Evolutionary conservation across 2,113 vertebrate species (phyloP).

Genomic region (Oryctolagus cuniculus): mOryCun1.1 NC_091434.1:98994001-98994500

Average conservation of each 20-base stretch:
- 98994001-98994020: neutral
- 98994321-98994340: conserved; percentile 27
- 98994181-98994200: too few species aligned
- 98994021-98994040: neutral
- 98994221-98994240: too few species aligned
- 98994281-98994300: neutral
- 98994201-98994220: too few species aligned
- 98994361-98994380: neutral
- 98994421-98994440: neutral
- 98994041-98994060: neutral
- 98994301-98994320: neutral
- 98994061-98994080: neutral
- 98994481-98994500: neutral
- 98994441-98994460: conserved; percentile 18
- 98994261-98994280: too few species aligned
- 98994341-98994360: neutral
- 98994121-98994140: neutral
- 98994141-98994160: neutral
- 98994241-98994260: too few species aligned
- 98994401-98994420: neutral
- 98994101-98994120: neutral
- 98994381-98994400: neutral
- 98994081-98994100: neutral
- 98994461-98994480: neutral
- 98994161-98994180: too few species aligned